Conservation (phyloP, 2,797 vertebrate species). For the Dicrostonyx torquatus region DNA sequence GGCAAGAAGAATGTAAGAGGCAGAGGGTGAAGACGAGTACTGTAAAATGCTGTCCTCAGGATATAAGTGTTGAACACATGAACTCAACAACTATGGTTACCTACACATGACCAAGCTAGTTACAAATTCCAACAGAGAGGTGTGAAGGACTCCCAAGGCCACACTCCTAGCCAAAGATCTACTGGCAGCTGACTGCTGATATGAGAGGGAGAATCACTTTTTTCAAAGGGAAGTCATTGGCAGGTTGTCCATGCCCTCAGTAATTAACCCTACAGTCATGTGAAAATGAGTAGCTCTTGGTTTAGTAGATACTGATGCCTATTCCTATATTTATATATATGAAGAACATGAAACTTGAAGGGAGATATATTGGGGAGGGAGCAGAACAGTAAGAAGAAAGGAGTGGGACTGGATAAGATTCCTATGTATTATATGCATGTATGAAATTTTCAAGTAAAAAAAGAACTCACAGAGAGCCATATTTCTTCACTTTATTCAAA, state of each 20-base stretch:
- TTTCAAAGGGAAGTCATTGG: not conserved
- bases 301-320: not conserved
- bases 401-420: not conserved
- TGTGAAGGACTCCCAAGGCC: not conserved
- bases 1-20: not conserved
- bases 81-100: not conserved
- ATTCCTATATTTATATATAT: not conserved
- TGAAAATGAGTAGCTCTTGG: not conserved
- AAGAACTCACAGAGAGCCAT: not conserved
- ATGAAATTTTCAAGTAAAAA: not conserved
- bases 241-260: not conserved
- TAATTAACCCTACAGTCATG: not conserved
- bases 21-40: not conserved
- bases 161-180: not conserved
- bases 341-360: not conserved
- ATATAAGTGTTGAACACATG: not conserved
- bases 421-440: not conserved
- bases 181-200: not conserved
- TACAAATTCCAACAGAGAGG: not conserved
- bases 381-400: not conserved
- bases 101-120: not conserved
- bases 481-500: constrained; percentile 14
- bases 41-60: not conserved
- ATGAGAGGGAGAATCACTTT: not conserved
- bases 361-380: not conserved